These are phyloP conservation scores for Nannoperca obscura DNA, from an alignment of 2,797 vertebrate genomes.

Conservation along the genomic window DNA sequence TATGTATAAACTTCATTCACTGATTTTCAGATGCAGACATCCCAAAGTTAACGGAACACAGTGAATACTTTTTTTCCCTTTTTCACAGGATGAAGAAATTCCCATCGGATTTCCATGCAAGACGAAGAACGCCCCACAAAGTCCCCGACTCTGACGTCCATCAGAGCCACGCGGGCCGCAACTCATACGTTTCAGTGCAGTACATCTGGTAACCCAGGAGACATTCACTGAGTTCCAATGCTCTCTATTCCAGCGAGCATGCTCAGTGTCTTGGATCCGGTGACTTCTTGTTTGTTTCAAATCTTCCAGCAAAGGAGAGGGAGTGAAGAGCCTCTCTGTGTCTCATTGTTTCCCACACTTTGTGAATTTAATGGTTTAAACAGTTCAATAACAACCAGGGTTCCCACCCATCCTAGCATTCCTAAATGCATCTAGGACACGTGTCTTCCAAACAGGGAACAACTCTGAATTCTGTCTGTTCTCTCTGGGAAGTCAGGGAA, in stretches of 20 bases:
- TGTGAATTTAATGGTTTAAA: background rate
- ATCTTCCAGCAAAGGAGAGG: background rate
- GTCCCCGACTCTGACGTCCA: slow-evolving; percentile 26
- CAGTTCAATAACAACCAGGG: background rate
- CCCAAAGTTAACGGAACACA: background rate
- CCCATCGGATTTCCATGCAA: slow-evolving; percentile 2
- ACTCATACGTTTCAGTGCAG: background rate
- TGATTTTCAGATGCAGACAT: background rate
- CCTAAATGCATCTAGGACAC: background rate
- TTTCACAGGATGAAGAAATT: slow-evolving; percentile 79
- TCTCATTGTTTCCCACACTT: background rate
- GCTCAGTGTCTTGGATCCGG: background rate
- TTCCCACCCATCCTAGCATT: background rate
- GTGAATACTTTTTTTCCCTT: background rate
- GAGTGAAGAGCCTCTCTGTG: background rate
- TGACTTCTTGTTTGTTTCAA: background rate
- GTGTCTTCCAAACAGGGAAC: background rate
- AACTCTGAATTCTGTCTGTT: background rate
- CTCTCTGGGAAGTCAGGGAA: background rate
- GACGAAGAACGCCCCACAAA: background rate
- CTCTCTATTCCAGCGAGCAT: background rate
- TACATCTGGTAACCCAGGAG: slow-evolving; percentile 1
- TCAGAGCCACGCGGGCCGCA: background rate
- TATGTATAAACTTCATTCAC: slow-evolving; percentile 52
- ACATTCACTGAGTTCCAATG: background rate